Evolutionary conservation across 2,113 vertebrate genomes (phyloP), one percentile per base, ranked within the genome.

Genomic region (Rhadina sibilatrix): DNA sequence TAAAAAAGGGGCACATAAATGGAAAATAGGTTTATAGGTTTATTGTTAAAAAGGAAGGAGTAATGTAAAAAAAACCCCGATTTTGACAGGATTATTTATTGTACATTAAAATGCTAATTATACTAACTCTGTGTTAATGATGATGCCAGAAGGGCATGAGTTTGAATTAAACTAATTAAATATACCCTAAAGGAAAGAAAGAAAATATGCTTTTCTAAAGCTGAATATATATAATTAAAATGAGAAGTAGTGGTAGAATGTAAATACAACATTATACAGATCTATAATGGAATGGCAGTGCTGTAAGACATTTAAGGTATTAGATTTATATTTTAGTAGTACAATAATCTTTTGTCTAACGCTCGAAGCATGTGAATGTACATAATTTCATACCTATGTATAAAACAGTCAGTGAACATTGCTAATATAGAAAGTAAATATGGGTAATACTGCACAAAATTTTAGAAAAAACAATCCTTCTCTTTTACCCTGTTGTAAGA

Each of bases 91-190:
- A 64, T 77, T 95, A 66, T 92, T 96, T 96, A 76, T 95, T 84
- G 53, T 76, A 79, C 20, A 93, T 88, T 95, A 91, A 95, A 93
- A 94, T 93, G 53, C 42, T 96, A 94, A 96, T 96, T 70, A 70
- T 68, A 82, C 35, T 79, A 59, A 54, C 11, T 72, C 35, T 84
- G 15, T 91, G 52, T 54, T 97, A 95, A 94, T 94, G 75, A 72
- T 78, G 46, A 80, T 96, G 57, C 75, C 87, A 94, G 90, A 94
- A 94, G 78, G 75, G 25, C n/a, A 82, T 3, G 4, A 79, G 14
- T 93, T 63, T 92, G 75, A 94, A 90, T 95, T 86, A 94, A 95
- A 88, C 91, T 92, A 95, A 96, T 95, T 97, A 97, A 95, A 92
- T 91, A 72, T 80, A 90, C 68, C 86, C 91, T 94, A 86, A 94